Evolutionary conservation across 2,888 invertebrate species (phyloP).

Genomic region (Leptinotarsa peninsularis): DNA sequence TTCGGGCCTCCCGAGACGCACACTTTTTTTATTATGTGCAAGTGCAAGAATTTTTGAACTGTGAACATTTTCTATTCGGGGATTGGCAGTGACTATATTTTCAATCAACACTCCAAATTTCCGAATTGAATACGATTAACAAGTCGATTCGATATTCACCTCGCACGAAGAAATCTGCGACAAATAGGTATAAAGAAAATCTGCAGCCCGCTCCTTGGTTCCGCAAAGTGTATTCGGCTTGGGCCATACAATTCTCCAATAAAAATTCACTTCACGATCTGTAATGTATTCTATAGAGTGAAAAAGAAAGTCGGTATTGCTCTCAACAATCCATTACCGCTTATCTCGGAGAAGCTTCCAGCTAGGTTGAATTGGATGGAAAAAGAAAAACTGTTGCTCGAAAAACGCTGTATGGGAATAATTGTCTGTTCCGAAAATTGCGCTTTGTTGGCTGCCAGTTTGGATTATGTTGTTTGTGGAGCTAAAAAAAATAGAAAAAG

Average conservation of each 20-base stretch:
- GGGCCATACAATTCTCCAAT: not conserved
- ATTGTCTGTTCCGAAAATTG: not conserved
- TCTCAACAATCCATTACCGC: constrained; percentile 18
- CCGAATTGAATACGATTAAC: not conserved
- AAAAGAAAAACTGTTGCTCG: not conserved
- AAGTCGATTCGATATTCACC: not conserved
- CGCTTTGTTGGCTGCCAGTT: not conserved
- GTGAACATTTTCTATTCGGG: no score
- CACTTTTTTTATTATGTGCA: no score
- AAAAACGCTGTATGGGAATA: not conserved
- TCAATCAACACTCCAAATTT: not conserved
- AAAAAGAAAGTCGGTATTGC: constrained; percentile 19
- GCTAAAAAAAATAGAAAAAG: not conserved
- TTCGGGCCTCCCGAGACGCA: no score
- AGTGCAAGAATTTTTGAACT: no score
- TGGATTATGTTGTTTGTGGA: not conserved
- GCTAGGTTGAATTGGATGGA: not conserved
- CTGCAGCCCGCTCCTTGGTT: not conserved
- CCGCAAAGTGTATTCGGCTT: not conserved
- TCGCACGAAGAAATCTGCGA: constrained; percentile 11
- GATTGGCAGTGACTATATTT: no score
- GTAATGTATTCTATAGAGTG: constrained; percentile 17
- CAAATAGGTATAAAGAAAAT: constrained; percentile 9
- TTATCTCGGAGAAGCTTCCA: constrained; percentile 10
- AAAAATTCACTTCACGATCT: constrained; percentile 19